These are phyloP conservation scores for Leptoteleia sp. DNA, from an alignment of 1,140 invertebrate species.

Conservation along the genomic window DNA sequence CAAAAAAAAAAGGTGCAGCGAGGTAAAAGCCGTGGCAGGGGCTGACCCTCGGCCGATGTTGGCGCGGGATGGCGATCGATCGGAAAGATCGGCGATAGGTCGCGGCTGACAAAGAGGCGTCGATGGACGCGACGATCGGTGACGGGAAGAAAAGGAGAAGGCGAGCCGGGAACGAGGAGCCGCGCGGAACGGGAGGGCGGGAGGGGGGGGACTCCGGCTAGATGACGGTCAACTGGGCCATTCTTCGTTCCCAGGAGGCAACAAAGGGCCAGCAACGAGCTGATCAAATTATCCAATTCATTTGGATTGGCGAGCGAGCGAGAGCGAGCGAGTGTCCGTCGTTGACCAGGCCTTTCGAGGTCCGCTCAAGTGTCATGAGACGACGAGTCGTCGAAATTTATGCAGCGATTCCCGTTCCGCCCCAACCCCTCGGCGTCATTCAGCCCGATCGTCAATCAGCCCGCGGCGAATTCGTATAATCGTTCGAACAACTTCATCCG, in stretches of 20 bases:
- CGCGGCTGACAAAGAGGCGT: conserved; percentile 63
- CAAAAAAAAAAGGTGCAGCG: no score
- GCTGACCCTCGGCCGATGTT: no score
- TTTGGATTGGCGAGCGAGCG: conserved; percentile 80
- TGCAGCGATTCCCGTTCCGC: conserved; percentile 22
- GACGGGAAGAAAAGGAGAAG: conserved; percentile 13
- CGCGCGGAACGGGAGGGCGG: conserved; percentile 11
- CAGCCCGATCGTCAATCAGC: conserved; percentile 65
- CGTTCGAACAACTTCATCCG: conserved; percentile 44
- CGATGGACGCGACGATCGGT: conserved; percentile 33
- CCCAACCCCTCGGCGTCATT: conserved; percentile 19
- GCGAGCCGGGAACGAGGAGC: conserved; percentile 4
- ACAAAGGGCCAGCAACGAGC: conserved; percentile 81
- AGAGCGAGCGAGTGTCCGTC: conserved; percentile 74
- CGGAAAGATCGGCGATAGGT: no score
- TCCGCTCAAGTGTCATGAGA: conserved; percentile 65
- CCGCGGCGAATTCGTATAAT: conserved; percentile 62
- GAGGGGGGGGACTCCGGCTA: conserved; percentile 42
- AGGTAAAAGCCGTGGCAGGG: no score
- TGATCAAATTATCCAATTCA: conserved; percentile 82
- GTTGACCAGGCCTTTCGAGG: conserved; percentile 51
- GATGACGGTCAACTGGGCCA: conserved; percentile 76
- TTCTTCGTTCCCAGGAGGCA: conserved; percentile 81
- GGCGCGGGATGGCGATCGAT: no score
- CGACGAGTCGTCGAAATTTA: no score